These are phyloP conservation scores for Meles meles DNA, from an alignment of 2,113 vertebrate genomes.

Conservation along the genomic window DNA sequence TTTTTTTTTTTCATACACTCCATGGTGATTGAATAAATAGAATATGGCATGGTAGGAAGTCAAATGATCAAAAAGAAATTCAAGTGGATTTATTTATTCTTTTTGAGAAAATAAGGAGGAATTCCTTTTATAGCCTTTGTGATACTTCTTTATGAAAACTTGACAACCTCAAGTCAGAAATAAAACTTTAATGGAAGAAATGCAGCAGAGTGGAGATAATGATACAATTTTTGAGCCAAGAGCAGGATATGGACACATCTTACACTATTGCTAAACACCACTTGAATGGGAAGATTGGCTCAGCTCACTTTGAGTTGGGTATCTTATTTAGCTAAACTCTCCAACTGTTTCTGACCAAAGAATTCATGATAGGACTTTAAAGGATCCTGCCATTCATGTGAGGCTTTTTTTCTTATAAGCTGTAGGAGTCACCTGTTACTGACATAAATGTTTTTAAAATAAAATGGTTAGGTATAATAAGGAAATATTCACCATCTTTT, in stretches of 20 bases:
- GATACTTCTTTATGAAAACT: constrained; percentile 77
- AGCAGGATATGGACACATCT: constrained; percentile 71
- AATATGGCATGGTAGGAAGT: constrained; percentile 77
- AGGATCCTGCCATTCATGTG: constrained; percentile 66
- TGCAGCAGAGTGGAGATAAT: constrained; percentile 75
- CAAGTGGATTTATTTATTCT: constrained; percentile 78
- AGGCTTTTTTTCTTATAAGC: constrained; percentile 71
- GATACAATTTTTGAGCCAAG: constrained; percentile 72
- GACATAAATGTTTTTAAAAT: constrained; percentile 80
- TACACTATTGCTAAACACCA: constrained; percentile 67
- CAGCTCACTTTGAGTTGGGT: constrained; percentile 74
- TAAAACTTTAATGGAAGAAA: constrained; percentile 75
- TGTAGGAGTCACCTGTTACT: constrained; percentile 71
- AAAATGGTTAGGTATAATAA: constrained; percentile 80
- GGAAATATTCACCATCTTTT: constrained; percentile 78
- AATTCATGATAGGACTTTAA: constrained; percentile 69
- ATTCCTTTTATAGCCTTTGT: constrained; percentile 80
- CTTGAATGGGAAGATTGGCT: constrained; percentile 79
- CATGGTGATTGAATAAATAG: constrained; percentile 78
- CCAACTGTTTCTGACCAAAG: constrained; percentile 78
- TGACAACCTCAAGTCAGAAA: constrained; percentile 77
- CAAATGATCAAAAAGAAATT: constrained; percentile 78
- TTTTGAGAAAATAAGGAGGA: constrained; percentile 81
- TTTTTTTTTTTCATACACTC: constrained; percentile 69
- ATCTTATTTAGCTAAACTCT: constrained; percentile 79